Conservation (phyloP, 2,888 invertebrate genomes). For the Philaethria dido region DNA sequence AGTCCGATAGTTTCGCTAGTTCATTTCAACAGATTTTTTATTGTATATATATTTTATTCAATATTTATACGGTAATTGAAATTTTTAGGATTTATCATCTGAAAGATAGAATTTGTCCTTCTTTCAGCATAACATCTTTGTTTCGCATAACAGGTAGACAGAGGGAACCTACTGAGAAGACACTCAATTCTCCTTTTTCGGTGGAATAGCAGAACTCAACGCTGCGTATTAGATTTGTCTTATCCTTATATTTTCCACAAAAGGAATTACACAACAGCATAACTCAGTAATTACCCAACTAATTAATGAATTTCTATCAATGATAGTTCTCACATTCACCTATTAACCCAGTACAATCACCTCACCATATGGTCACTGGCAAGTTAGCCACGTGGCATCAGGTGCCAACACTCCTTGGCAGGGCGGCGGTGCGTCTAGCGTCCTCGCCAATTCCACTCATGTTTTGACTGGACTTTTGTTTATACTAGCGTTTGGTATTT, state of each 20-base stretch:
- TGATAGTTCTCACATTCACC: slow-evolving; percentile 7
- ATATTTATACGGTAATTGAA: too few species aligned
- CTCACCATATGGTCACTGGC: slow-evolving; percentile 40
- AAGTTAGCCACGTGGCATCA: slow-evolving; percentile 43
- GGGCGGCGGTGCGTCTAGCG: slow-evolving; percentile 54
- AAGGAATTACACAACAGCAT: neutral
- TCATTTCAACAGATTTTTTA: neutral
- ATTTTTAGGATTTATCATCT: too few species aligned
- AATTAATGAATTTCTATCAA: slow-evolving; percentile 14
- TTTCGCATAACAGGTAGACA: too few species aligned
- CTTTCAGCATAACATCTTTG: too few species aligned
- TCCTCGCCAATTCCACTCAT: slow-evolving; percentile 51
- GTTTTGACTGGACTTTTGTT: slow-evolving; percentile 63
- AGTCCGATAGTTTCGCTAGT: neutral
- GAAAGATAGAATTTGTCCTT: too few species aligned
- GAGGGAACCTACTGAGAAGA: too few species aligned
- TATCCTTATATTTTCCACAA: neutral
- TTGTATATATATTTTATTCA: neutral
- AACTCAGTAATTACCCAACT: too few species aligned
- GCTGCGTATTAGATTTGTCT: too few species aligned
- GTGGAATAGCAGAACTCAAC: too few species aligned
- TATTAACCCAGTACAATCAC: slow-evolving; percentile 35
- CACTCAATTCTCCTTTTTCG: too few species aligned
- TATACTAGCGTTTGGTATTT: slow-evolving; percentile 42
- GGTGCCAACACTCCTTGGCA: slow-evolving; percentile 68